Conservation (phyloP, 1,140 invertebrate genomes). For the Euschistus heros region DNA sequence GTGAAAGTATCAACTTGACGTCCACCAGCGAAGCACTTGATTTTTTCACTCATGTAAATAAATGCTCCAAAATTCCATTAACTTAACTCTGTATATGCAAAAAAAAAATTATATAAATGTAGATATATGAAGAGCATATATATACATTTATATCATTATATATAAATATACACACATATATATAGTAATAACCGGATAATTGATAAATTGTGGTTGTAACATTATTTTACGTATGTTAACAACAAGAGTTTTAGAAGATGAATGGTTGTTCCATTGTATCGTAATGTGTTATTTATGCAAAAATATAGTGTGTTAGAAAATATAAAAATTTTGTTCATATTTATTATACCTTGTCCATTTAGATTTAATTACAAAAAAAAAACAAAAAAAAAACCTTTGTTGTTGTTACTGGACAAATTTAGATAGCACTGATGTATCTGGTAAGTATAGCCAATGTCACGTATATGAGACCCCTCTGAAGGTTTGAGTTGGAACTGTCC, state of each 20-base stretch:
- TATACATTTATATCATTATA: constrained; percentile 11
- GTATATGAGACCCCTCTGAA: no score
- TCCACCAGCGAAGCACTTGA: background rate
- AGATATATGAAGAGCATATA: background rate
- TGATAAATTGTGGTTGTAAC: constrained; percentile 10
- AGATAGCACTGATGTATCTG: no score
- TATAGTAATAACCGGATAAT: constrained; percentile 15
- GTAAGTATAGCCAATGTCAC: no score
- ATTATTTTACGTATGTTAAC: constrained; percentile 18
- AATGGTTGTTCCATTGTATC: constrained; percentile 12
- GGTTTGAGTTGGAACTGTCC: no score
- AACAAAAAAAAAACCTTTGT: no score
- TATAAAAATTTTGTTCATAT: no score
- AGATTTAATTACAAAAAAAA: no score
- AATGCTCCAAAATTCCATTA: background rate
- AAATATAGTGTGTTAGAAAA: constrained; percentile 21
- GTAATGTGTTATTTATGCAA: constrained; percentile 20
- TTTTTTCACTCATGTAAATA: background rate
- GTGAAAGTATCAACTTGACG: background rate
- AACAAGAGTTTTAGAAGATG: constrained; percentile 9
- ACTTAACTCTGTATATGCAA: constrained; percentile 5
- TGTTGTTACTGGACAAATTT: no score
- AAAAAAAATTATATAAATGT: constrained; percentile 9
- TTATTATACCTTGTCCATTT: no score
- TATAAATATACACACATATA: constrained; percentile 6